Base-by-base conservation (phyloP, 1,140 invertebrate species). In the Euwallacea similis region DNA sequence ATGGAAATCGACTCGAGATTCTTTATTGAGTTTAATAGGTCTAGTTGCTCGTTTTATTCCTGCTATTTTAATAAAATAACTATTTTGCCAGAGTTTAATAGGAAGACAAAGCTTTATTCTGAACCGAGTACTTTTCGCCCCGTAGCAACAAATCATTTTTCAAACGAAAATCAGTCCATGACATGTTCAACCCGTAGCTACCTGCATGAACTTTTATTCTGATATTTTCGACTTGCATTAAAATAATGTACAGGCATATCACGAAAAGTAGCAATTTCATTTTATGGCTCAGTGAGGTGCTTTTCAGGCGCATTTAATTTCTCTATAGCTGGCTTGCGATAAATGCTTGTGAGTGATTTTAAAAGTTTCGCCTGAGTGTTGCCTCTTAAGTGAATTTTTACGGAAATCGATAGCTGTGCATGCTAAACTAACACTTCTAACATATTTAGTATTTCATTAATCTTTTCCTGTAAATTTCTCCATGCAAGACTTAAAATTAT, bases 221-320 rank as follows among this genome's bases (percentile, higher is more conserved):
- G 9, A 50, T 50, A 11, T 13, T 10, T 50, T 50, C 13, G 9
- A 50, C 13, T 10, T 11, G 13, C 9, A 50, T 50, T 50, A 50
- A 50, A 50, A 50, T 50, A 50, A 50, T 33, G 21, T 33, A 33
- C 21, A 33, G 21, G 13, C 46, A 13, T 50, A 50, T 50, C 46
- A 50, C 13, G 46, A 13, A 50, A 50, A 50, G 46, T 50, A 50
- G 46, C 46, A 50, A 50, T 50, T 50, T 50, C 2, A 13, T 50
- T 50, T 50, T 33, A 33, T 33, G 21, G 21, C 21, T 33, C 21
- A 33, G 46, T 50, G 13, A 50, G 46, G 46, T 33, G 46, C 46
- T 50, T 50, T 50, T 50, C 46, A 50, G 13, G 46, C 46, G 13
- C 46, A 50, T 50, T 50, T 50, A 50, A 10, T 50, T 50, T 50